phyloP scores from a whole-genome alignment of 2,888 invertebrate genomes.

The Argyresthia goedartella region DNA sequence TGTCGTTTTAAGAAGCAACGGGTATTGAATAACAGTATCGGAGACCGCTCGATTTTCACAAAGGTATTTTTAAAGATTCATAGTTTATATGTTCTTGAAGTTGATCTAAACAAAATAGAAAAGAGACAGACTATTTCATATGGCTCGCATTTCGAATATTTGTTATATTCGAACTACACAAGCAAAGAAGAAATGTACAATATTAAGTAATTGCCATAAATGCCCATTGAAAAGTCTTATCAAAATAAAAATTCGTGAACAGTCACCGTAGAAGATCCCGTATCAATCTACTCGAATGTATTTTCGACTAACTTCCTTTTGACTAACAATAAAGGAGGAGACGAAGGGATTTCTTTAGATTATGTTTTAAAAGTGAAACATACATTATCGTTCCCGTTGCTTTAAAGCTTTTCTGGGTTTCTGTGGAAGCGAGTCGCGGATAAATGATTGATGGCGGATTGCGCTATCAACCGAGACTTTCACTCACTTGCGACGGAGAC shows the following conservation, averaged over 20 bases:
- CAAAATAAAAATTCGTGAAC: constrained; percentile 41
- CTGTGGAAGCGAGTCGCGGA: constrained; percentile 44
- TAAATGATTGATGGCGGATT: constrained; percentile 57
- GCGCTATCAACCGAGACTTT: constrained; percentile 48
- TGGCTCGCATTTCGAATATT: no score
- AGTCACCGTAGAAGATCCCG: constrained; percentile 45
- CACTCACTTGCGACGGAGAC: constrained; percentile 31
- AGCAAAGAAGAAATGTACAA: no score
- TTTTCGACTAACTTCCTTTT: constrained; percentile 46
- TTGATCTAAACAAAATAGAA: no score
- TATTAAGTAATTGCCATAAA: no score
- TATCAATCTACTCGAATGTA: constrained; percentile 59
- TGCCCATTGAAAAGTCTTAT: no score
- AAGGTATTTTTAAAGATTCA: no score
- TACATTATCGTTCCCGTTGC: constrained; percentile 58
- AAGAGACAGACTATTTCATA: no score
- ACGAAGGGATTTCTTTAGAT: constrained; percentile 47
- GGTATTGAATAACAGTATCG: no score
- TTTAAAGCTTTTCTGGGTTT: constrained; percentile 61
- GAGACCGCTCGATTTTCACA: no score
- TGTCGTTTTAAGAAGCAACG: no score
- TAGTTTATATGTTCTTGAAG: no score
- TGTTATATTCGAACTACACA: no score
- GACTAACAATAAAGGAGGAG: constrained; percentile 34
- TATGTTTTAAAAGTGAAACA: constrained; percentile 60